These are phyloP conservation scores for Lepilemur ruficaudatus DNA, from an alignment of 2,797 vertebrate species.

Conservation along the genomic window DNA sequence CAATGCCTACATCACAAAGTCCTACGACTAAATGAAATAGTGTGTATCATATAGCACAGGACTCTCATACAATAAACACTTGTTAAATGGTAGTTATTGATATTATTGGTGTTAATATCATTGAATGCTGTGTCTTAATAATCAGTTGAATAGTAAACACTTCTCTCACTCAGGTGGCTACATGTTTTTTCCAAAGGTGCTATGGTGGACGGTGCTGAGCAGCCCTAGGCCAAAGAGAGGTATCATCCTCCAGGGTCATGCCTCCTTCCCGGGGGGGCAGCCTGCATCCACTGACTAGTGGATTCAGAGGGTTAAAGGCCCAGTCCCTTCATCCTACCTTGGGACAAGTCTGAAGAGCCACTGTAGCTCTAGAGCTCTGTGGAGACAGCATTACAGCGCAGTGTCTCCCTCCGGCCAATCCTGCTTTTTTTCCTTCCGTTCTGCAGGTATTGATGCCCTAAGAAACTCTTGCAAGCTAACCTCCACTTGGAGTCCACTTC, in stretches of 20 bases:
- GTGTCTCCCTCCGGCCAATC: background rate
- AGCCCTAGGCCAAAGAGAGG: background rate
- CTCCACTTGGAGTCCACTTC: background rate
- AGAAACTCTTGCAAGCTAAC: background rate
- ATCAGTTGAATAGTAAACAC: background rate
- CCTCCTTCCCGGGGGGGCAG: background rate
- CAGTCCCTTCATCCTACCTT: background rate
- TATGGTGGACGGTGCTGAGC: background rate
- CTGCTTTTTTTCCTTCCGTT: background rate
- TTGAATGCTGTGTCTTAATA: background rate
- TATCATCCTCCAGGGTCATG: no score
- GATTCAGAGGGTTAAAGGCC: background rate
- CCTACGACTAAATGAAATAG: background rate
- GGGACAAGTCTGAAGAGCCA: background rate
- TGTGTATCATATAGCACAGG: background rate
- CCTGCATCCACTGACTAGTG: background rate
- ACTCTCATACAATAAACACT: background rate
- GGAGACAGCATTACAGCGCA: background rate
- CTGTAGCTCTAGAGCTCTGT: no score
- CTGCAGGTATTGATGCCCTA: background rate
- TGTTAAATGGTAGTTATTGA: background rate
- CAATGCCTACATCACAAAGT: background rate
- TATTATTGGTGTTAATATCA: background rate
- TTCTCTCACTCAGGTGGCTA: background rate
- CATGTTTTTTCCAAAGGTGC: background rate